Base-by-base conservation (phyloP, 2,113 vertebrate species). In the Sceloporus tristichus region DNA sequence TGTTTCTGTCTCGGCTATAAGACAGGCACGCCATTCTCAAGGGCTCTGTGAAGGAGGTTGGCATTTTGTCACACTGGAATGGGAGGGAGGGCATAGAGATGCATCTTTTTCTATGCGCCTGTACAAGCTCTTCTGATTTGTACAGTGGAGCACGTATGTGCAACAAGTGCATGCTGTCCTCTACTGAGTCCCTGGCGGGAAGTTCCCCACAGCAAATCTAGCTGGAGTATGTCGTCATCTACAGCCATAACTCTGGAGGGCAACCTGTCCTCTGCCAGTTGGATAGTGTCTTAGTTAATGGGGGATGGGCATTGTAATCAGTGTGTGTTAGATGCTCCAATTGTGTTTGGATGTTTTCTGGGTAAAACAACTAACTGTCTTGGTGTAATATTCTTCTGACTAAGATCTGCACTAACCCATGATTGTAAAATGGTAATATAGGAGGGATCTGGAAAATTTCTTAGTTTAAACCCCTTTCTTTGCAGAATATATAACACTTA, bases 81-180 rank as follows among this genome's bases (percentile, higher is more conserved):
- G 59, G 82, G 56, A 81, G n/a, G 66, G 66, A 34, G 34, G 79
- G 27, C 14, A 23, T 34, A 76, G 70, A 54, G 70, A 54, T 81
- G n/a, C 78, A 54, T 56, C 40, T 89, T 71, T 59, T 19, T 76
- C 48, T 34, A 2, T 53, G 19, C 18, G 40, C 29, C 71, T 82
- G 59, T 23, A 48, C 23, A 29, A 83, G 71, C 27, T 66, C 29
- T 75, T 54, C 59, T 82, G 59, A 84, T 75, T 84, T 54, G 78
- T 66, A 81, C 40, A 77, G 29, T 23, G 34, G 62, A 89, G 74
- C 73, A 86, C 25, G 38, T 76, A 40, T 77, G 71, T 71, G 88
- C 84, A 90, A 82, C 88, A 86, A 85, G 88, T 89, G 71, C 78
- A 82, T n/a, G 29, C 19, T 77, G 79, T 76, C 73, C 70, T 76